Conservation (phyloP, 2,888 invertebrate genomes). For the Branchipolynoe longqiensis region DNA sequence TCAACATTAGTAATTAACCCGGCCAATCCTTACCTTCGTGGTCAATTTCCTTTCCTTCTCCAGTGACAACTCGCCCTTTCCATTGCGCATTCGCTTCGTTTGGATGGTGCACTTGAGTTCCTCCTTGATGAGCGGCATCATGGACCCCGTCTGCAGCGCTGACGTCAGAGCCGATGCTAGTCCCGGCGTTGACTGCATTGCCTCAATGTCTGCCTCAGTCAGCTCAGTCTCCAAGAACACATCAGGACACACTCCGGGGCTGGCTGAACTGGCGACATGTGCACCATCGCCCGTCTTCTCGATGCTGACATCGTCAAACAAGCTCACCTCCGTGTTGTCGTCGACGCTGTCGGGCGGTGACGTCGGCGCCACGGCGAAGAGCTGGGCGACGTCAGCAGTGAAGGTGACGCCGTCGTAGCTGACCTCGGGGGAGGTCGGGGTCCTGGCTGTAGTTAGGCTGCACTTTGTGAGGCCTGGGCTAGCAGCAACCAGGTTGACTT, state of each 20-base stretch:
- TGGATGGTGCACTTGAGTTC: conserved; percentile 73
- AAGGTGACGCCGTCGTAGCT: conserved; percentile 37
- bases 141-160: conserved; percentile 62
- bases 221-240: not conserved
- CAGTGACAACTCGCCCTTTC: conserved; percentile 71
- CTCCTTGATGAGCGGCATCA: conserved; percentile 72
- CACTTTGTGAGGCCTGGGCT: not conserved
- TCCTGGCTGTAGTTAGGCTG: not conserved
- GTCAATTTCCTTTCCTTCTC: not conserved
- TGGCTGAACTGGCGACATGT: not conserved
- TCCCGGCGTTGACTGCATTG: conserved; percentile 3
- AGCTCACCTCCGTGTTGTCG: conserved; percentile 34
- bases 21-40: not conserved
- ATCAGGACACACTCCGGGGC: not conserved
- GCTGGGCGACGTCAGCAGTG: conserved; percentile 20
- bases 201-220: conserved; percentile 23
- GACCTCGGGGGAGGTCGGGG: conserved; percentile 4
- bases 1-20: not conserved
- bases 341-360: conserved; percentile 25
- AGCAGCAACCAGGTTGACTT: not conserved
- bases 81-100: conserved; percentile 70
- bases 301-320: not conserved
- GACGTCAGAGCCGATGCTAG: conserved; percentile 15
- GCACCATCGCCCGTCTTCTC: not conserved
- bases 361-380: conserved; percentile 32